Percentiles rank a stretch among this genome's conserved stretches.
Conservation (phyloP, 2,113 vertebrate genomes). For the Urocynchramus pylzowi region DNA sequence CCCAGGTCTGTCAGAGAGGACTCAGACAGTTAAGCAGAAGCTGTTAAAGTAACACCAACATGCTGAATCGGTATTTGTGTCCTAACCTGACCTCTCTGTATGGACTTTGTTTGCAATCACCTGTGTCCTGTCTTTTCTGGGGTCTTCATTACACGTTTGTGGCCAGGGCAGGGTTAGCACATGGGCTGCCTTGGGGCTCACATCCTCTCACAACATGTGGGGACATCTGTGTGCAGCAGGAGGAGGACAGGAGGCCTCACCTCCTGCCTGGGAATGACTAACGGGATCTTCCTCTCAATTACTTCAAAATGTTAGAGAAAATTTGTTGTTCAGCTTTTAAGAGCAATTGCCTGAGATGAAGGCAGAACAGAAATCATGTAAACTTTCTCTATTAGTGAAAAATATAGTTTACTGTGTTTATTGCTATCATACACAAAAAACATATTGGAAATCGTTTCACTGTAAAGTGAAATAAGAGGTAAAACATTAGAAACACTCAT, state of each 20-base stretch:
- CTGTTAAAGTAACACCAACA: rapidly evolving
- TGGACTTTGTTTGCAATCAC: background rate
- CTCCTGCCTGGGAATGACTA: background rate
- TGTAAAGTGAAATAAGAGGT: background rate
- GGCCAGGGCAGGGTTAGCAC: background rate
- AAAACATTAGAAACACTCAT: background rate
- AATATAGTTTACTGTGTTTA: background rate
- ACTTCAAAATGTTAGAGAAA: background rate
- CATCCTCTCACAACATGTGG: background rate
- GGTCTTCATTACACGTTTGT: rapidly evolving
- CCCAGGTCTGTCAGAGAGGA: background rate
- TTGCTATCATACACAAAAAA: background rate
- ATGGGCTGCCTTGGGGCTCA: background rate
- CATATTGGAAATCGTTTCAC: background rate
- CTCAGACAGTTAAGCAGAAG: background rate
- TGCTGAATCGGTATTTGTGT: background rate
- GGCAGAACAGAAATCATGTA: background rate
- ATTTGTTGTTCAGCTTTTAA: background rate
- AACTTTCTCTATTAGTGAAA: background rate
- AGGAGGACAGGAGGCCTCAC: background rate
- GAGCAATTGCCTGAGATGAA: background rate
- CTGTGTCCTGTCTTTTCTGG: background rate
- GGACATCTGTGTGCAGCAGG: background rate
- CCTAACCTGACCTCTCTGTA: background rate
- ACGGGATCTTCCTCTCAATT: background rate